A percentile compares a stretch with the other conserved stretches of the same genome.
Evolutionary conservation across 2,113 vertebrate genomes (phyloP).

Genomic region (Daboia siamensis): DNA sequence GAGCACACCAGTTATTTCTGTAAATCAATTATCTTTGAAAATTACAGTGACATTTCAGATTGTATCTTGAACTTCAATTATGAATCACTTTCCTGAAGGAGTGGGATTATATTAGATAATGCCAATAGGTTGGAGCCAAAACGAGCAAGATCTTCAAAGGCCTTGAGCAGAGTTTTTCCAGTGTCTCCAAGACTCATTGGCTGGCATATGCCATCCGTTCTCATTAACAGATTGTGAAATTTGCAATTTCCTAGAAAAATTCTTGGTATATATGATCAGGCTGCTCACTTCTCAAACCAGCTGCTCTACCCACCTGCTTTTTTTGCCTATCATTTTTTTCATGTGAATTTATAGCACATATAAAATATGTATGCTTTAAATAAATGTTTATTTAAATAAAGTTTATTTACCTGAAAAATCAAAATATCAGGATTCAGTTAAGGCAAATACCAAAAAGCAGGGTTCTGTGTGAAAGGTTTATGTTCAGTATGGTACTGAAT

Average conservation of each 20-base stretch:
- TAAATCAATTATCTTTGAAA: conserved; percentile 52
- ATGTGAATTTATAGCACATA: conserved; percentile 65
- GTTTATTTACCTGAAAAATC: conserved; percentile 45
- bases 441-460: conserved; percentile 30
- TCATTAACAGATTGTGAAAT: conserved; percentile 64
- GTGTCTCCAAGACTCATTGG: conserved; percentile 61
- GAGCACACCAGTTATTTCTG: conserved; percentile 40
- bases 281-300: conserved; percentile 75
- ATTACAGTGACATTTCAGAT: conserved; percentile 60
- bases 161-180: conserved; percentile 54
- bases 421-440: conserved; percentile 53
- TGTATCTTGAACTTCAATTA: conserved; percentile 48
- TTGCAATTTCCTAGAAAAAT: conserved; percentile 64
- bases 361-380: conserved; percentile 57
- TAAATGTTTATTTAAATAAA: conserved; percentile 51
- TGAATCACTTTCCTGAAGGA: conserved; percentile 49
- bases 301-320: conserved; percentile 72
- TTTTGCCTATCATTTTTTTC: conserved; percentile 63
- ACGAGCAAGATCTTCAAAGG: conserved; percentile 62
- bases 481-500: not conserved
- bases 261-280: conserved; percentile 63
- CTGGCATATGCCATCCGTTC: conserved; percentile 50
- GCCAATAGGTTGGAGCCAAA: conserved; percentile 52
- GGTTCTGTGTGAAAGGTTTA: not conserved
- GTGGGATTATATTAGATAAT: conserved; percentile 44